Evolutionary conservation across 2,888 invertebrate genomes (phyloP).

Genomic region (Branchinecta sandiegonensis): DNA sequence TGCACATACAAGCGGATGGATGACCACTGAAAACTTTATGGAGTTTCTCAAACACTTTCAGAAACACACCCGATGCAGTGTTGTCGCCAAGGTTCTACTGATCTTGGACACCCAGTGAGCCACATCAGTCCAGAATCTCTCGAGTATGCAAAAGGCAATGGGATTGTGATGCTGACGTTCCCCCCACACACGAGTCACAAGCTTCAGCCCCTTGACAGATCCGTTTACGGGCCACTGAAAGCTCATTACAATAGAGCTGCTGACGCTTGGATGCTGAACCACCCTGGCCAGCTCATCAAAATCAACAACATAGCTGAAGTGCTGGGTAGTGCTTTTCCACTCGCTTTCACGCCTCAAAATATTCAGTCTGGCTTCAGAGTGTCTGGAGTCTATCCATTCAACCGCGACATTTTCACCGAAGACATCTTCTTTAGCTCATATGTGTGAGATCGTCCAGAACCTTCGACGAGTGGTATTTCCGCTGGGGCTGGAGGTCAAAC

Average conservation of each 20-base stretch:
- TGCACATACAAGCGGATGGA: constrained; percentile 20
- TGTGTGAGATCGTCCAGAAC: neutral
- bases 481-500: too few relatives aligned
- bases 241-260: constrained; percentile 21
- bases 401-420: constrained; percentile 6
- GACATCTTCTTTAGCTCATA: neutral
- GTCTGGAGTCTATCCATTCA: constrained; percentile 9
- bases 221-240: constrained; percentile 21
- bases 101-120: constrained; percentile 23
- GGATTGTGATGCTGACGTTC: constrained; percentile 20
- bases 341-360: constrained; percentile 16
- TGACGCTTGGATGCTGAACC: constrained; percentile 19
- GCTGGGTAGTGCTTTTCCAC: constrained; percentile 17
- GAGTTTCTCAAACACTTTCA: constrained; percentile 18
- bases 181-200: constrained; percentile 17
- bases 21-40: constrained; percentile 20
- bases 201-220: constrained; percentile 22
- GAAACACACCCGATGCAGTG: constrained; percentile 19
- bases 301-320: constrained; percentile 18
- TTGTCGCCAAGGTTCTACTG: constrained; percentile 16
- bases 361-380: constrained; percentile 16
- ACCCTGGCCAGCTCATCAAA: constrained; percentile 20
- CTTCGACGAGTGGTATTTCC: too few relatives aligned
- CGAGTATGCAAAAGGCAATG: constrained; percentile 19
- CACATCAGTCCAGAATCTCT: constrained; percentile 20